Evolutionary conservation across 2,113 vertebrate genomes (phyloP), one percentile per base, ranked within the genome.

Genomic region (Vanacampus margaritifer): DNA sequence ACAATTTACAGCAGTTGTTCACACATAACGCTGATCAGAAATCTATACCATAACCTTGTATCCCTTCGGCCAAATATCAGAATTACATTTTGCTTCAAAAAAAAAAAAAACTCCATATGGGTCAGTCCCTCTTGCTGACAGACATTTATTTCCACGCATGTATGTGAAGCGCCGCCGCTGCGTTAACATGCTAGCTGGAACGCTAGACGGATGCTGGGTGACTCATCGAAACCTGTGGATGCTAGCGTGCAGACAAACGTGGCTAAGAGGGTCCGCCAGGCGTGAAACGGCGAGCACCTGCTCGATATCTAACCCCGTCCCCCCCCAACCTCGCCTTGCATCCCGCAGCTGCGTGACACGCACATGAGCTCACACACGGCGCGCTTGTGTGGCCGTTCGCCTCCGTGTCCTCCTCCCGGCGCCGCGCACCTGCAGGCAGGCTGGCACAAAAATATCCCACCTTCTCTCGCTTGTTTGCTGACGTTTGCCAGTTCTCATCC

Each of bases 211-310:
- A 32, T 32, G 28, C 28, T 2, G 28, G 28, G 28, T 32, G 28
- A 32, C 28, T 32, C 28, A 32, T 32, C 28, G 4, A 32, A 32
- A 32, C 78, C 72, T 70, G 81, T 73, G 66, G 68, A 73, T n/a
- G n/a, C n/a, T n/a, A 70, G 71, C 35, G 64, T 87, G 87, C 80
- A 77, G 81, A 84, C 84, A 87, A 88, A 87, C 82, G 17, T 73
- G 74, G 69, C 80, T 85, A 79, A 89, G 77, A 81, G 80, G 81
- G 81, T 67, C 71, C 69, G 88, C 91, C 89, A 84, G 85, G 86
- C 84, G 77, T 90, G 89, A 91, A 90, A 90, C 89, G 86, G 84
- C 79, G 85, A 87, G 71, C 83, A 90, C 90, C 90, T 89, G 84
- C 83, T 87, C 68, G 62, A 77, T 78, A 72, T 77, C 84, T 76